Conservation (phyloP, 1,140 invertebrate genomes). For the Pseudomyrmex flavicornis region DNA sequence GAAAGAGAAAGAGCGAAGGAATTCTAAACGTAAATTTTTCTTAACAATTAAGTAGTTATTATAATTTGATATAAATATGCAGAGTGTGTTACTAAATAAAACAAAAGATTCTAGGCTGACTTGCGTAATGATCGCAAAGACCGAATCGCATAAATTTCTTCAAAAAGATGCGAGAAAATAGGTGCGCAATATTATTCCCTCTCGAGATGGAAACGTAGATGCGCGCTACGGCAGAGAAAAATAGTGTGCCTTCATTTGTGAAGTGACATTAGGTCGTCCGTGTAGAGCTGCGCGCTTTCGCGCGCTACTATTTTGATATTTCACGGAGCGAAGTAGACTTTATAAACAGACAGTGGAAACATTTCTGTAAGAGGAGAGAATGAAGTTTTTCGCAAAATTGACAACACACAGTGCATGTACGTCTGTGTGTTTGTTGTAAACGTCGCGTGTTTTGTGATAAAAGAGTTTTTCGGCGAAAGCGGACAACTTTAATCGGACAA, state of each 20-base stretch:
- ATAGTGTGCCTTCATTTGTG: slow-evolving; percentile 37
- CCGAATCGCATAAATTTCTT: not conserved
- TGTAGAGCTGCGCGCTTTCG: not conserved
- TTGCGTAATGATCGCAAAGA: not conserved
- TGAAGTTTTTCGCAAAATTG: not conserved
- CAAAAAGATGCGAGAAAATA: not conserved
- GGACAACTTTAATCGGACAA: slow-evolving; percentile 7
- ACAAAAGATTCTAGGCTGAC: not conserved
- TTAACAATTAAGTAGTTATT: no score
- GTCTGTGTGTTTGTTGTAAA: not conserved
- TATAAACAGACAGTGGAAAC: slow-evolving; percentile 1
- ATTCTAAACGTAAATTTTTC: no score
- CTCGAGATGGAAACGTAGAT: not conserved
- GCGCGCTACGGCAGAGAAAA: slow-evolving; percentile 31
- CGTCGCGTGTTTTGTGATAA: no score
- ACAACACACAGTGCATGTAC: not conserved
- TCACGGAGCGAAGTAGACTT: not conserved
- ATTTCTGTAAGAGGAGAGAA: not conserved
- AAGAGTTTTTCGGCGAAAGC: slow-evolving; percentile 1
- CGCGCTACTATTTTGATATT: slow-evolving; percentile 30
- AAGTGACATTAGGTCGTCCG: slow-evolving; percentile 31
- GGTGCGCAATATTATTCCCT: not conserved
- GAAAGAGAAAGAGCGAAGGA: no score
- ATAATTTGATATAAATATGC: no score
- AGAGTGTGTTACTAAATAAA: no score